Base-by-base conservation (phyloP, 1,140 invertebrate genomes). In the Drosophila parvula region DNA sequence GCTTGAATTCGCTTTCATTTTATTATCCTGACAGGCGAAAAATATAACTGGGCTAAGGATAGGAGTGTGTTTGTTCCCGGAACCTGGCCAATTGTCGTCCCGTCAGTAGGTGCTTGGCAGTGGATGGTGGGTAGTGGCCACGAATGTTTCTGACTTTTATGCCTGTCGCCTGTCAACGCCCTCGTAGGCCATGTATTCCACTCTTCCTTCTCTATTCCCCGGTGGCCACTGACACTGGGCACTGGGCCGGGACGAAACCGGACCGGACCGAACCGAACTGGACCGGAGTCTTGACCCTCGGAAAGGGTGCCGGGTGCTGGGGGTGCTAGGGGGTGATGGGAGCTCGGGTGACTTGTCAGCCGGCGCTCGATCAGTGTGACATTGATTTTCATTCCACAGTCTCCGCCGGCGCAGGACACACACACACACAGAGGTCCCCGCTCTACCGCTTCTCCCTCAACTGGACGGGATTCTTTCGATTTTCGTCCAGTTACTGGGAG, bases 301-400 rank as follows among this genome's bases (percentile, higher is more conserved):
- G 41, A 36, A 22, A n/a, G n/a, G n/a, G n/a, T n/a, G n/a, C n/a
- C n/a, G n/a, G n/a, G n/a, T n/a, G n/a, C n/a, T n/a, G n/a, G n/a
- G 32, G 36, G 16, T n/a, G 14, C 5, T 2, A n/a, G 11, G 27
- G 28, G 16, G 10, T 9, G 41, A 2, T 8, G 27, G 55, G 18
- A 6, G 40, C 22, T 11, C 38, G 55, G 40, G 14, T 45, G 70
- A 64, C 80, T 70, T 83, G 75, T 82, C 76, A 70, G 55, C 58
- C 34, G 50, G 18, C 43, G 18, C 59, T 64, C 61, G 45, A 44
- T 59, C 74, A 40, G 47, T 58, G 61, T 78, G 83, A 85, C 83
- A 86, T 86, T 86, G 82, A 86, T 88, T 86, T 86, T 86, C 79
- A 79, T 79, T 75, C 65, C 45, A 48, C 43, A 58, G 77, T 38